These are phyloP conservation scores for Synergus umbraculus DNA, from an alignment of 2,888 invertebrate genomes.

Conservation along the genomic window DNA sequence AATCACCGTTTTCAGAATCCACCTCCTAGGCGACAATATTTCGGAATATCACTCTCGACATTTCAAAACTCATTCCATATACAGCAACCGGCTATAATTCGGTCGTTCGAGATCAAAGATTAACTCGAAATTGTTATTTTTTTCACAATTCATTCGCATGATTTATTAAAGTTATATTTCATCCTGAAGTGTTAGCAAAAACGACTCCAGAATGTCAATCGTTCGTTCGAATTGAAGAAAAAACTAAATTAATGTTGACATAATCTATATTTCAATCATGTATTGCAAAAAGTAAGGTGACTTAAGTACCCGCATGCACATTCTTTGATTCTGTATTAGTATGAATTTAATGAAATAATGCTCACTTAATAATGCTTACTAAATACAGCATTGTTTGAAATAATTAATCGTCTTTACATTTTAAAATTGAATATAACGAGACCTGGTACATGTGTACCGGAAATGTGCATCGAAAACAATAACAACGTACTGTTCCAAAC, in stretches of 20 bases:
- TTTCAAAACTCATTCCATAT: slow-evolving; percentile 7
- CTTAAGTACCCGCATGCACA: too few relatives aligned
- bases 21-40: background rate
- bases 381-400: too few relatives aligned
- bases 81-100: background rate
- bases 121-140: background rate
- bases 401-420: too few relatives aligned
- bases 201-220: background rate
- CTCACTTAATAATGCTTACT: too few relatives aligned
- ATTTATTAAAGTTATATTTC: background rate
- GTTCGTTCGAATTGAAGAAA: background rate
- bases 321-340: too few relatives aligned
- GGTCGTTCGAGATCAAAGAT: background rate
- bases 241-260: background rate
- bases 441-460: background rate
- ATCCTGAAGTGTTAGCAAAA: background rate
- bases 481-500: background rate
- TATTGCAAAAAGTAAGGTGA: too few relatives aligned
- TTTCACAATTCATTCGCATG: background rate
- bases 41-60: background rate
- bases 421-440: background rate
- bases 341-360: too few relatives aligned
- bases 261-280: background rate
- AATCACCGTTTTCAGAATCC: background rate
- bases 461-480: background rate